Conservation (phyloP, 2,888 invertebrate genomes). For the Hypena proboscidalis region DNA sequence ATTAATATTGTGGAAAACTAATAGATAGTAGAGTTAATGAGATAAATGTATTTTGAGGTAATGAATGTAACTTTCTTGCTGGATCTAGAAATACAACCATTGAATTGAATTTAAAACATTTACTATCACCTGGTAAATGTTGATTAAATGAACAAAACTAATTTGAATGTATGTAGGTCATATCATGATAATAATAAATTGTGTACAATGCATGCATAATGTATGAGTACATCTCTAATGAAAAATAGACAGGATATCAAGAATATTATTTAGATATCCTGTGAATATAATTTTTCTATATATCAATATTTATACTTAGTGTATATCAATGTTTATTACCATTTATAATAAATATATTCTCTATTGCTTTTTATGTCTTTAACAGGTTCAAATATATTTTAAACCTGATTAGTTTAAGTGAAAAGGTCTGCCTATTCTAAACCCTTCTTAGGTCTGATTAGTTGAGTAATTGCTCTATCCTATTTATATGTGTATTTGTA, state of each 20-base stretch:
- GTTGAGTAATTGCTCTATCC: neutral
- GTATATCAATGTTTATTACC: constrained; percentile 4
- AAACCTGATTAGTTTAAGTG: neutral
- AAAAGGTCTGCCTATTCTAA: constrained; percentile 1
- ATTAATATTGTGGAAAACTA: no score
- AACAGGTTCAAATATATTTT: neutral
- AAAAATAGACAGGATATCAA: constrained; percentile 18
- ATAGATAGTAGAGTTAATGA: no score
- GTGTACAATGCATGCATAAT: no score
- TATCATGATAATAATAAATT: constrained; percentile 24
- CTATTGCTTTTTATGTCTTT: constrained; percentile 16
- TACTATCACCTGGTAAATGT: no score
- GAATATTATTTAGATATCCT: constrained; percentile 22
- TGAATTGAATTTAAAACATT: no score
- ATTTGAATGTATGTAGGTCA: constrained; percentile 11
- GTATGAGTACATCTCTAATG: no score
- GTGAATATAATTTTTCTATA: constrained; percentile 30
- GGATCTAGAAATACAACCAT: no score
- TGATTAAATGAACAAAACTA: constrained; percentile 33
- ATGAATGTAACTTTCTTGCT: no score
- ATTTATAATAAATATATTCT: constrained; percentile 4
- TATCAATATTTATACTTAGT: constrained; percentile 13
- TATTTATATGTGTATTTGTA: neutral
- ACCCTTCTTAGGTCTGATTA: neutral
- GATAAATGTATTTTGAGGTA: no score